These are phyloP conservation scores for Tetramorium alpestre DNA, from an alignment of 1,140 invertebrate species.

Conservation along the genomic window DNA sequence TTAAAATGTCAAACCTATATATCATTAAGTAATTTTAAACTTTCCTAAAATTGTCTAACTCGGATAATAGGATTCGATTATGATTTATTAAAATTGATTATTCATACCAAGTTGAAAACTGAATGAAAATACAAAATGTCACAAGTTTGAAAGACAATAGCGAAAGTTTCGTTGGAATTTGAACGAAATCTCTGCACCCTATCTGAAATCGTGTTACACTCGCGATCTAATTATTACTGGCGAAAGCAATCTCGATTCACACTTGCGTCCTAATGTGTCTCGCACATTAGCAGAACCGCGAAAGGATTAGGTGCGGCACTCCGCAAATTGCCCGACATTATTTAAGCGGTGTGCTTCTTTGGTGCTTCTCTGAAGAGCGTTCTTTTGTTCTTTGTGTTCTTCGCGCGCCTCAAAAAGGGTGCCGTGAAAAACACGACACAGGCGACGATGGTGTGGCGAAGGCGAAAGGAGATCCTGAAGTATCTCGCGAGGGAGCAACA, in stretches of 20 bases:
- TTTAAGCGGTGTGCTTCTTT: slow-evolving; percentile 60
- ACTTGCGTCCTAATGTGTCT: background rate
- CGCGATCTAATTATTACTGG: background rate
- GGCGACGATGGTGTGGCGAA: slow-evolving; percentile 8
- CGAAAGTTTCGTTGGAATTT: background rate
- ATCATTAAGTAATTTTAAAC: background rate
- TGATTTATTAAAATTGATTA: background rate
- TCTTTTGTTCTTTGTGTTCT: slow-evolving; percentile 70
- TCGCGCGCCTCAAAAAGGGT: slow-evolving; percentile 66
- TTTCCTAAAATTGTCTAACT: background rate
- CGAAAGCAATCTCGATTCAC: background rate
- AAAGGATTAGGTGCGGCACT: slow-evolving; percentile 37
- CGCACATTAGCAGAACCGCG: slow-evolving; percentile 7
- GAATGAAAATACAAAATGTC: background rate
- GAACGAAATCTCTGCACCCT: background rate
- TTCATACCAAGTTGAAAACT: background rate
- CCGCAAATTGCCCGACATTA: slow-evolving; percentile 45
- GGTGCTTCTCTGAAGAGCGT: slow-evolving; percentile 54
- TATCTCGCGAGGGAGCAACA: slow-evolving; percentile 65
- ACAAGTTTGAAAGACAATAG: background rate
- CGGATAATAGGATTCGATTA: background rate
- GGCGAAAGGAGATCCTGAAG: slow-evolving; percentile 38
- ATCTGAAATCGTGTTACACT: background rate
- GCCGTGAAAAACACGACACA: slow-evolving; percentile 53
- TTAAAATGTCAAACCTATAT: background rate